These are phyloP conservation scores for Pristionchus entomophagus DNA, from an alignment of 2,888 invertebrate species.

Conservation along the genomic window DNA sequence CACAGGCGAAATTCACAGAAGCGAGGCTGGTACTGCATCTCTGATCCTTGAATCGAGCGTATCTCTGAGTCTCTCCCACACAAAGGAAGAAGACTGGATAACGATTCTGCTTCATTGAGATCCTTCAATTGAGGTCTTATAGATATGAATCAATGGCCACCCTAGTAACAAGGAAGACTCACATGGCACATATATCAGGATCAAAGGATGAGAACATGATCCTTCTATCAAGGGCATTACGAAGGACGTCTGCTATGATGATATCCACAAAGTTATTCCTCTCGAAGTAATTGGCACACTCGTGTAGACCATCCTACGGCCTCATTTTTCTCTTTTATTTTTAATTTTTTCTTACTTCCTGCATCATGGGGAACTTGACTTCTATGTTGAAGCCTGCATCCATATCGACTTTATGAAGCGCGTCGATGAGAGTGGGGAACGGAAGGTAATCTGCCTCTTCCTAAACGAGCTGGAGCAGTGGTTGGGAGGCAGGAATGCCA, in stretches of 20 bases:
- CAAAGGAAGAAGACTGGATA: constrained; percentile 97
- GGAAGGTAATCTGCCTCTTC: constrained; percentile 79
- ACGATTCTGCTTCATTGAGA: constrained; percentile 93
- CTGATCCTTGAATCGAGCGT: constrained; percentile 83
- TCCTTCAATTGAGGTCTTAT: constrained; percentile 78
- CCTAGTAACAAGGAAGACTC: constrained; percentile 72
- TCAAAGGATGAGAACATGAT: constrained; percentile 96
- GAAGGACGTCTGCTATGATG: constrained; percentile 87
- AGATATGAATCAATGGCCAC: neutral
- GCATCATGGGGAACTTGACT: constrained; percentile 93
- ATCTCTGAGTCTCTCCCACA: constrained; percentile 84
- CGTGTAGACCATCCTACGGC: constrained; percentile 77
- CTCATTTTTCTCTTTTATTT: too few species aligned
- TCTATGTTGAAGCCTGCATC: constrained; percentile 97
- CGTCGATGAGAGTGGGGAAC: constrained; percentile 91
- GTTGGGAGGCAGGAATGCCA: too few species aligned
- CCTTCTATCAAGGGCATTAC: constrained; percentile 86
- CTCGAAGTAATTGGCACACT: constrained; percentile 81
- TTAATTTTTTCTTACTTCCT: too few species aligned
- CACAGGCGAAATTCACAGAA: constrained; percentile 72
- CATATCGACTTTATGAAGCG: constrained; percentile 86
- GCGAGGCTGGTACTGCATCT: constrained; percentile 65
- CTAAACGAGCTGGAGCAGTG: too few species aligned
- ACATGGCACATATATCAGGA: constrained; percentile 94
- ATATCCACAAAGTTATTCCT: constrained; percentile 92